Percentiles rank a stretch among this genome's conserved stretches.
Evolutionary conservation across 2,797 vertebrate species (phyloP).

Genomic region (Sebastes steindachneri): DNA sequence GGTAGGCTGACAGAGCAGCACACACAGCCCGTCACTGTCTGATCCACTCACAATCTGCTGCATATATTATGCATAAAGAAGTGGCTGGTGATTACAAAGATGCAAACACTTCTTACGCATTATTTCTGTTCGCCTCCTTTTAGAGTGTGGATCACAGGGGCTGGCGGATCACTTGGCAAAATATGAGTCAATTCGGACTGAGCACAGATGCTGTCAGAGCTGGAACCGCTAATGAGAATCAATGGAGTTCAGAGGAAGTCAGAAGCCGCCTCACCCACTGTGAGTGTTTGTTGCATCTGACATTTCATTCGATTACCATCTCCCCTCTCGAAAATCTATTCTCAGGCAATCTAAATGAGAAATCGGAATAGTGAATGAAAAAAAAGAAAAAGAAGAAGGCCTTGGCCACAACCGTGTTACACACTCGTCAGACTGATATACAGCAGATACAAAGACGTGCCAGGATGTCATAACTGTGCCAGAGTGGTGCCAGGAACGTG

Average conservation of each 20-base stretch:
- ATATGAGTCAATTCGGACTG: slow-evolving; percentile 65
- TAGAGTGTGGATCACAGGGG: slow-evolving; percentile 48
- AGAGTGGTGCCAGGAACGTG: slow-evolving; percentile 4
- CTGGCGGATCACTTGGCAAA: slow-evolving; percentile 52
- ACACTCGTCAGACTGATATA: slow-evolving; percentile 20
- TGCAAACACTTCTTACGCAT: slow-evolving; percentile 30
- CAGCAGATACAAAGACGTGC: slow-evolving; percentile 28
- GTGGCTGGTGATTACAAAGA: slow-evolving; percentile 37
- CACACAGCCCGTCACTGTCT: slow-evolving; percentile 15
- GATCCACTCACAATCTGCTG: slow-evolving; percentile 21
- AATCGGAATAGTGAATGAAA: slow-evolving; percentile 41
- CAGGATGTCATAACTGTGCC: slow-evolving; percentile 28
- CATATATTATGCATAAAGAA: slow-evolving; percentile 13
- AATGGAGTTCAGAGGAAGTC: slow-evolving; percentile 77
- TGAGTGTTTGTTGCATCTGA: slow-evolving; percentile 73
- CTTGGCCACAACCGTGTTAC: slow-evolving; percentile 8
- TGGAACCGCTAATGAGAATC: slow-evolving; percentile 81
- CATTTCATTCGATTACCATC: slow-evolving; percentile 78
- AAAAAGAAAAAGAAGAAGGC: neutral
- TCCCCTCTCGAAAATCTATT: slow-evolving; percentile 71
- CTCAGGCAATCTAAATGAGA: slow-evolving; percentile 61
- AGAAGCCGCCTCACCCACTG: slow-evolving; percentile 66
- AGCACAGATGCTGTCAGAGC: slow-evolving; percentile 69
- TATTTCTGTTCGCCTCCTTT: slow-evolving; percentile 36
- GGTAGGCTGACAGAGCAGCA: slow-evolving; percentile 12